A percentile compares a stretch with the other conserved stretches of the same genome.
Evolutionary conservation across 2,113 vertebrate species (phyloP).

Genomic region (Lepus timidus): DNA sequence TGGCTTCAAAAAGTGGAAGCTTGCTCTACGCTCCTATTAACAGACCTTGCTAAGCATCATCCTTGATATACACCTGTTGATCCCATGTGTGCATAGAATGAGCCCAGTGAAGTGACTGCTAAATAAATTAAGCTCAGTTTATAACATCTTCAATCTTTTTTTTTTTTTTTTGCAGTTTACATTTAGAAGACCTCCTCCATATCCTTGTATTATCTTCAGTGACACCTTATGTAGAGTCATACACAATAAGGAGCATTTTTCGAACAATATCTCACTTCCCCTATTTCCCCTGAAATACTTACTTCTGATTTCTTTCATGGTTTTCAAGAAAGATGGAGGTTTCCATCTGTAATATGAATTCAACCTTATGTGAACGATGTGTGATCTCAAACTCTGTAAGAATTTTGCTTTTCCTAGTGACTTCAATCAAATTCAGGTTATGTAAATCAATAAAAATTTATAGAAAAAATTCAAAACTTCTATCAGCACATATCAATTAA

Average conservation of each 20-base stretch:
- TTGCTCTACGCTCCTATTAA: not conserved
- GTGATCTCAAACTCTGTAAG: not conserved
- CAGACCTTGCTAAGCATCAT: not conserved
- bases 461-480: not conserved
- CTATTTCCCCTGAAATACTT: too few relatives aligned
- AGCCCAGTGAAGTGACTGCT: not conserved
- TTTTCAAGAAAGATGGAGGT: not conserved
- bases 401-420: slow-evolving; percentile 44
- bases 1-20: not conserved
- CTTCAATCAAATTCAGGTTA: slow-evolving; percentile 39
- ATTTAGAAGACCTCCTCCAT: not conserved
- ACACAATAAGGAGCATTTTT: not conserved
- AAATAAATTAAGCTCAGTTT: not conserved
- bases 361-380: not conserved
- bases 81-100: not conserved
- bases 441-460: not conserved
- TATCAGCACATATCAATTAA: not conserved
- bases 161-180: not conserved
- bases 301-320: not conserved
- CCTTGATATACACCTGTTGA: not conserved
- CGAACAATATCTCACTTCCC: not conserved
- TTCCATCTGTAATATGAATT: not conserved
- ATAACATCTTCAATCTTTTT: not conserved
- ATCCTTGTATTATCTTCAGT: not conserved
- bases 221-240: not conserved